These are phyloP conservation scores for Listronotus bonariensis DNA, from an alignment of 1,140 invertebrate genomes.

Conservation along the genomic window DNA sequence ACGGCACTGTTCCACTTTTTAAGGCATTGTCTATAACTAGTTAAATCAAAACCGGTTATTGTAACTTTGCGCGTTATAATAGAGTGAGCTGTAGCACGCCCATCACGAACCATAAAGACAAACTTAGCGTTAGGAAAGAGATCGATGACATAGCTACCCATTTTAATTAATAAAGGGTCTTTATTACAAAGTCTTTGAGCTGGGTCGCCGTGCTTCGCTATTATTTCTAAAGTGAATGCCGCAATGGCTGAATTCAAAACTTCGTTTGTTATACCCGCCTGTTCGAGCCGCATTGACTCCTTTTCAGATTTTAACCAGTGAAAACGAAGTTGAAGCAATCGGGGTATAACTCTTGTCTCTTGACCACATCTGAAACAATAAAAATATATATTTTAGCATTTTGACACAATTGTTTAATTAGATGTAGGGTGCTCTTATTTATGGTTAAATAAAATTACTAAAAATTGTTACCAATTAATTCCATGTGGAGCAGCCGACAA, in stretches of 20 bases:
- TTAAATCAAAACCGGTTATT: slow-evolving; percentile 96
- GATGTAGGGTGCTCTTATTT: too few relatives aligned
- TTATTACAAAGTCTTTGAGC: slow-evolving; percentile 96
- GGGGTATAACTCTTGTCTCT: slow-evolving; percentile 95
- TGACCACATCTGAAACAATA: slow-evolving; percentile 83
- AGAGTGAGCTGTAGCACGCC: slow-evolving; percentile 96
- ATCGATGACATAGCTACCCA: slow-evolving; percentile 83
- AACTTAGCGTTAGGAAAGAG: slow-evolving; percentile 90
- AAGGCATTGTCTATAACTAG: slow-evolving; percentile 90
- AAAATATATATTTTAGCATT: too few relatives aligned
- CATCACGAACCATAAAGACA: slow-evolving; percentile 95
- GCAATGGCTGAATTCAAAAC: slow-evolving; percentile 94
- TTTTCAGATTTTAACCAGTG: slow-evolving; percentile 93
- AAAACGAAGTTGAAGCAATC: slow-evolving; percentile 87
- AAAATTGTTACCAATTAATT: too few relatives aligned
- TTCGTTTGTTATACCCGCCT: slow-evolving; percentile 92
- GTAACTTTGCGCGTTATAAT: slow-evolving; percentile 93
- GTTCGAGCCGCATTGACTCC: slow-evolving; percentile 83
- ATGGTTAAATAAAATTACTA: too few relatives aligned
- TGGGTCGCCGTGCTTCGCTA: slow-evolving; percentile 92
- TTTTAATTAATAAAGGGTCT: slow-evolving; percentile 96
- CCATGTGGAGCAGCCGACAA: too few relatives aligned
- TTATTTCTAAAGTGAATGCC: slow-evolving; percentile 95
- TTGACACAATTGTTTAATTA: too few relatives aligned
- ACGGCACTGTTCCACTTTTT: slow-evolving; percentile 96